Percentiles rank a stretch among this genome's conserved stretches.
These are phyloP conservation scores for Pantelozetes paolii DNA, from an alignment of 2,888 invertebrate species.

Conservation along the genomic window DNA sequence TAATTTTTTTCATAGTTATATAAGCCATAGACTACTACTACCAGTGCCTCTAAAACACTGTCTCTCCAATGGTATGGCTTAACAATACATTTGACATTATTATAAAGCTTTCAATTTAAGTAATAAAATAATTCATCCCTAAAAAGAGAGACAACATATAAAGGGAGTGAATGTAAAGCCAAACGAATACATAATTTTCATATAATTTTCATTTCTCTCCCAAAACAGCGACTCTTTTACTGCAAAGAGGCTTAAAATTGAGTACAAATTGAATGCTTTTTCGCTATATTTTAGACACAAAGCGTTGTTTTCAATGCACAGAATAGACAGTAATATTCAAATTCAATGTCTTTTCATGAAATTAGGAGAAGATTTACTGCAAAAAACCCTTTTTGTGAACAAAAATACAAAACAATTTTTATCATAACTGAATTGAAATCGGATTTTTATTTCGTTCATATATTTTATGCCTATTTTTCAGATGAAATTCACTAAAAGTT, in stretches of 20 bases:
- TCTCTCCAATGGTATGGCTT: background rate
- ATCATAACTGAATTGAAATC: background rate
- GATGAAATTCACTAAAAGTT: too few relatives aligned
- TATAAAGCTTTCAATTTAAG: background rate
- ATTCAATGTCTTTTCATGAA: too few relatives aligned
- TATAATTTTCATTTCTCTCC: background rate
- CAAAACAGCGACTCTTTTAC: too few relatives aligned
- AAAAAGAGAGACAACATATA: background rate
- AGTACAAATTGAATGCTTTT: background rate
- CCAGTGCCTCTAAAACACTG: background rate
- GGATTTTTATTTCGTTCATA: background rate
- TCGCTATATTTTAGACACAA: background rate
- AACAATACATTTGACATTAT: background rate
- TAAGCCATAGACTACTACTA: too few relatives aligned
- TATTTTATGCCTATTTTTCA: too few relatives aligned
- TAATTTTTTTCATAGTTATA: too few relatives aligned
- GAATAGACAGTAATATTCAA: background rate
- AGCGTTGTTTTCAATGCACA: too few relatives aligned
- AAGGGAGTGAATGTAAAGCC: background rate
- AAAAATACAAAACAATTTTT: too few relatives aligned
- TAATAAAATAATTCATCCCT: constrained; percentile 2
- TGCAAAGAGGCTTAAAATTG: background rate
- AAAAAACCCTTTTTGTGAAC: too few relatives aligned
- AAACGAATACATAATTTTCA: background rate
- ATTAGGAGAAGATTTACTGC: too few relatives aligned